phyloP scores from a whole-genome alignment of 2,888 invertebrate species.

The Chalcis sispes region DNA sequence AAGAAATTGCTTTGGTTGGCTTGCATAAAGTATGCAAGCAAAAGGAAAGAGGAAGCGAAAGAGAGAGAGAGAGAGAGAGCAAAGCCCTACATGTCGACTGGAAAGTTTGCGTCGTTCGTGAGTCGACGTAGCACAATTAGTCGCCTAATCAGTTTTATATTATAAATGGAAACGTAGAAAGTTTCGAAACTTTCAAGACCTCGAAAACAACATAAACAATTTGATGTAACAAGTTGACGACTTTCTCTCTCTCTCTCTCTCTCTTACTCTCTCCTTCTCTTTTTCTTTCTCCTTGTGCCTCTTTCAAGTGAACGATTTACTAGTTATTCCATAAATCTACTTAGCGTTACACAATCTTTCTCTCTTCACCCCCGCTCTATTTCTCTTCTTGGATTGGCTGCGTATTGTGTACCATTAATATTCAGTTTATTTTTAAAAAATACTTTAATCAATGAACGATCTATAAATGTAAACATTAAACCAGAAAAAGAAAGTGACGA shows the following conservation, averaged over 20 bases:
- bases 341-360: constrained; percentile 30
- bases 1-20: not conserved
- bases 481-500: too few relatives aligned
- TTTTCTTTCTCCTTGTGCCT: too few relatives aligned
- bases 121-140: not conserved
- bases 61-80: too few relatives aligned
- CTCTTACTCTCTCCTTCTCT: too few relatives aligned
- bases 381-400: too few relatives aligned
- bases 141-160: not conserved
- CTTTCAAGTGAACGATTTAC: constrained; percentile 17
- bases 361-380: too few relatives aligned
- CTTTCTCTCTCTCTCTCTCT: too few relatives aligned
- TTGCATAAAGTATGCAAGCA: constrained; percentile 33
- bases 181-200: constrained; percentile 16
- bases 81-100: not conserved
- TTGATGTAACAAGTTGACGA: constrained; percentile 32
- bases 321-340: constrained; percentile 18
- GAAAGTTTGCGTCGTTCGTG: not conserved
- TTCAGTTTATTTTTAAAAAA: too few relatives aligned
- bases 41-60: too few relatives aligned
- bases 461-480: too few relatives aligned
- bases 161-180: constrained; percentile 5
- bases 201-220: constrained; percentile 30
- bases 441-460: too few relatives aligned
- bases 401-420: too few relatives aligned